A percentile compares a stretch with the other conserved stretches of the same genome.
Evolutionary conservation across 2,797 vertebrate genomes (phyloP).

Genomic region (Urocyon cinereoargenteus): DNA sequence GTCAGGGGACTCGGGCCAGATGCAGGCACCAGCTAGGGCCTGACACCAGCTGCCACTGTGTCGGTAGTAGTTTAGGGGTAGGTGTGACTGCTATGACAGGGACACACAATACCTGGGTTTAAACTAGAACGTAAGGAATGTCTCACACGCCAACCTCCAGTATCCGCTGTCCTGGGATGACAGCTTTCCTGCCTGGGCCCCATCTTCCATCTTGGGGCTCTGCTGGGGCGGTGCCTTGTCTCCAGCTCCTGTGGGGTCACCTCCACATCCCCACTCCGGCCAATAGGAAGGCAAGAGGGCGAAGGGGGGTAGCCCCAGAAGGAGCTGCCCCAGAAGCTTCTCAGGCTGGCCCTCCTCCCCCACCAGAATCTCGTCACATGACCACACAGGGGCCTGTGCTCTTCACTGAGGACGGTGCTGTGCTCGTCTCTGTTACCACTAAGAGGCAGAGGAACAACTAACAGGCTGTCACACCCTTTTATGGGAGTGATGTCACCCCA

Average conservation of each 20-base stretch:
- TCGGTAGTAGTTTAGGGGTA: too few relatives aligned
- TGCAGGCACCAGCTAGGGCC: background rate
- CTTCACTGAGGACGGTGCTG: background rate
- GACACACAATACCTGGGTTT: background rate
- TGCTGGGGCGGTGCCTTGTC: background rate
- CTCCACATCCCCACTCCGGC: background rate
- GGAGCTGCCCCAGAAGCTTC: background rate
- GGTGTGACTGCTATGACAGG: background rate
- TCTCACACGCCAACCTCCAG: background rate
- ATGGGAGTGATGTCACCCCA: background rate
- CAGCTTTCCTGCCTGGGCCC: background rate
- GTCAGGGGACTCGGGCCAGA: background rate
- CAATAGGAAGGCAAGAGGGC: background rate
- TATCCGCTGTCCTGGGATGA: fast-evolving
- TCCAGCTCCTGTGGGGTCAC: background rate
- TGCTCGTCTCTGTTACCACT: background rate
- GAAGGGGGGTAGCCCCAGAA: background rate
- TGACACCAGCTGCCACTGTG: background rate
- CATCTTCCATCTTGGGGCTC: background rate
- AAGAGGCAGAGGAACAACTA: too few relatives aligned
- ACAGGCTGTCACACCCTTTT: background rate
- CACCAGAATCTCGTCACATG: background rate
- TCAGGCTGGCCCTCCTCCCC: too few relatives aligned
- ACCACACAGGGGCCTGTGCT: too few relatives aligned
- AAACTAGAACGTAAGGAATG: background rate